phyloP scores from a whole-genome alignment of 2,797 vertebrate genomes.

The Semaprochilodus insignis region DNA sequence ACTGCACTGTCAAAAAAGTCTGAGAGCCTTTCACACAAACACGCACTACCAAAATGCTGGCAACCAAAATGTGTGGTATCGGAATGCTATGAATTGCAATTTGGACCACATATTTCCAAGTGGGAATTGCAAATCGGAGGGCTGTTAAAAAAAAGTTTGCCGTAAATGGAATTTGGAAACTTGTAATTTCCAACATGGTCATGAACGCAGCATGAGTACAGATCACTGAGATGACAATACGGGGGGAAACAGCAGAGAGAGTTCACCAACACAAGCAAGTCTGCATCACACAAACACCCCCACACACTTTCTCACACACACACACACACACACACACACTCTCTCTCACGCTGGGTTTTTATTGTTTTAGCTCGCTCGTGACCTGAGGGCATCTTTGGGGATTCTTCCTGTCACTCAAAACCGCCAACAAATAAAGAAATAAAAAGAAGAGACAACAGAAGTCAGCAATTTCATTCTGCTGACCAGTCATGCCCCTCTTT shows the following conservation, averaged over 20 bases:
- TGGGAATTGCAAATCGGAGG: neutral
- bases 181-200: neutral
- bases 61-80: no score
- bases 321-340: neutral
- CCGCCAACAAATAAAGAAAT: conserved; percentile 68
- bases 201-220: neutral
- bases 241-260: neutral
- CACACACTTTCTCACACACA: neutral
- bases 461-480: conserved; percentile 75
- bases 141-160: neutral
- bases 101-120: no score
- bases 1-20: no score
- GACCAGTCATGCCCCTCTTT: conserved; percentile 66
- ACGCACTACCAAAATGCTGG: no score
- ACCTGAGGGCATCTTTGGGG: conserved; percentile 59
- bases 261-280: conserved; percentile 10
- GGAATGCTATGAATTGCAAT: no score
- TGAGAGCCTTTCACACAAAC: no score
- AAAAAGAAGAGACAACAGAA: conserved; percentile 60
- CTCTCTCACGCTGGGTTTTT: conserved; percentile 11
- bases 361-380: conserved; percentile 43
- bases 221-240: neutral
- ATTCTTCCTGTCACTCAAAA: conserved; percentile 75
- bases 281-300: neutral
- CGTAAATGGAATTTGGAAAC: neutral